These are phyloP conservation scores for Zygogramma bicolorata DNA, from an alignment of 2,888 invertebrate genomes.

Conservation along the genomic window DNA sequence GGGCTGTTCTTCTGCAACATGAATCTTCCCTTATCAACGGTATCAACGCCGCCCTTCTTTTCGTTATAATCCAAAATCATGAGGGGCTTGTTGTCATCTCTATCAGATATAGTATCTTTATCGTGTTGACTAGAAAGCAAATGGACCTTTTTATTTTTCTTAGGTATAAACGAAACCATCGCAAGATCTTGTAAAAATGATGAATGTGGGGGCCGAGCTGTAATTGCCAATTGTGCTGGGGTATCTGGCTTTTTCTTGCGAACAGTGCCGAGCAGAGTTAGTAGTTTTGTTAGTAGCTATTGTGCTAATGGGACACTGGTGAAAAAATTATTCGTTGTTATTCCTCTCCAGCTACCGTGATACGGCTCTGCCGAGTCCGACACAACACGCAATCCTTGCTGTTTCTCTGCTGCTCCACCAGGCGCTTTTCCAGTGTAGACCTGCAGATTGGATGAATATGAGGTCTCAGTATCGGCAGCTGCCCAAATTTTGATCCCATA, in stretches of 20 bases:
- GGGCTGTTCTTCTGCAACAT: background rate
- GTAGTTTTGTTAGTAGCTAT: conserved; percentile 18
- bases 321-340: conserved; percentile 41
- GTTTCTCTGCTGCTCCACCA: conserved; percentile 30
- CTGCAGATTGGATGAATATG: conserved; percentile 43
- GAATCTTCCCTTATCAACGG: conserved; percentile 12
- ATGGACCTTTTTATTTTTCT: conserved; percentile 30
- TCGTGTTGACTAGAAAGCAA: conserved; percentile 29
- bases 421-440: conserved; percentile 43
- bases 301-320: conserved; percentile 23
- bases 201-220: conserved; percentile 10
- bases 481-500: conserved; percentile 46
- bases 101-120: no score
- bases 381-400: conserved; percentile 39
- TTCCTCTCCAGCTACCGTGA: no score
- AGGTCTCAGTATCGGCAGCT: conserved; percentile 38
- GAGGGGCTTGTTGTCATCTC: conserved; percentile 14
- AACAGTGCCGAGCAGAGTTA: conserved; percentile 32
- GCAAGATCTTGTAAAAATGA: conserved; percentile 23
- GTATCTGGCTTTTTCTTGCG: conserved; percentile 34
- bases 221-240: conserved; percentile 19
- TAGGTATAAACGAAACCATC: conserved; percentile 35
- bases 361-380: conserved; percentile 28
- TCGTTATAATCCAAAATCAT: conserved; percentile 35
- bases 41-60: conserved; percentile 31